These are phyloP conservation scores for Scatophagus argus DNA, from an alignment of 2,113 vertebrate species.

Conservation along the genomic window DNA sequence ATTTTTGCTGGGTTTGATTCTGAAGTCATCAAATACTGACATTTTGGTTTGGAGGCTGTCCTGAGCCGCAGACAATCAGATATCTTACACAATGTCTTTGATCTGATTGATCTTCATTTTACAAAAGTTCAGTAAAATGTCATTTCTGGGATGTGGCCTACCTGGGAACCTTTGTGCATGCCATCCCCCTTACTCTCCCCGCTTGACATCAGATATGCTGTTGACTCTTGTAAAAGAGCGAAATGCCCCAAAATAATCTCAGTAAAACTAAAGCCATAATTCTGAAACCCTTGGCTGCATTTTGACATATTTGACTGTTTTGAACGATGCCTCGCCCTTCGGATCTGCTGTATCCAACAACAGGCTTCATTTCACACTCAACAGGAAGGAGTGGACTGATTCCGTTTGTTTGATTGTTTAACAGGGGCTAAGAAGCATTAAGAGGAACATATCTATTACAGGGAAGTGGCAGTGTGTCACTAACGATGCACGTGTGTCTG, in stretches of 20 bases:
- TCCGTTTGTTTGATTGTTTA: neutral
- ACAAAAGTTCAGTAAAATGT: neutral
- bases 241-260: neutral
- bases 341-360: neutral
- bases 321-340: neutral
- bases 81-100: no score
- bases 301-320: neutral
- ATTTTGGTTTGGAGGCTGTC: no score
- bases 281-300: neutral
- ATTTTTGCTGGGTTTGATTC: no score
- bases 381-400: conserved; percentile 2
- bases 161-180: neutral
- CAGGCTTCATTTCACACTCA: neutral
- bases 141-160: no score
- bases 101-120: neutral
- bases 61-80: no score
- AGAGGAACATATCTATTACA: conserved; percentile 23
- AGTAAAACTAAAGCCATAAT: neutral
- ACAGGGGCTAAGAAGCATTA: neutral
- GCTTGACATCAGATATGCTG: neutral
- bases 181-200: neutral
- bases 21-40: no score
- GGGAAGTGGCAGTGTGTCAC: conserved; percentile 35
- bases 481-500: conserved; percentile 20
- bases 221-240: neutral